A percentile compares a stretch with the other conserved stretches of the same genome.
phyloP scores from a whole-genome alignment of 2,113 vertebrate species.

The Agapornis roseicollis region DNA sequence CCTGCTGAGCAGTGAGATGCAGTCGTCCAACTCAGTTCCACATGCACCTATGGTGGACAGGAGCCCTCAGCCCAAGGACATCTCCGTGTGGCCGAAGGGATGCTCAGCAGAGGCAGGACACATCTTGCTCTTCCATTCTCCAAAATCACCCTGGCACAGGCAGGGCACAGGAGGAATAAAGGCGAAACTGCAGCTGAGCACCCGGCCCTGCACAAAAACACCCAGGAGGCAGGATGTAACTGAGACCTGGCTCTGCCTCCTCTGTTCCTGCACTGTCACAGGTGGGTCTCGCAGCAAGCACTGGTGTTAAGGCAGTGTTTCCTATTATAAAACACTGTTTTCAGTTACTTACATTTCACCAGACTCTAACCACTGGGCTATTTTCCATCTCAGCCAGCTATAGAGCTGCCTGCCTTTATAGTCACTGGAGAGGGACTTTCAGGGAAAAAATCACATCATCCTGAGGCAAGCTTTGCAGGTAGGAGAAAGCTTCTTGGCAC shows the following conservation, averaged over 20 bases:
- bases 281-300: background rate
- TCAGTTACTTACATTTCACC: constrained; percentile 43
- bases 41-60: background rate
- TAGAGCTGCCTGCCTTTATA: background rate
- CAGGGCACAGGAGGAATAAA: background rate
- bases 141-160: fast-evolving
- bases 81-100: background rate
- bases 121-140: background rate
- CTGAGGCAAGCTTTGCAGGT: background rate
- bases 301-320: constrained; percentile 45
- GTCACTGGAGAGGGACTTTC: background rate
- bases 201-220: background rate
- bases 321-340: constrained; percentile 44
- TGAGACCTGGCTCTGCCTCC: background rate
- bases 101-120: background rate
- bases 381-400: constrained; percentile 19
- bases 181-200: background rate
- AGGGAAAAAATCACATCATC: background rate
- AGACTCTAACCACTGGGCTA: background rate
- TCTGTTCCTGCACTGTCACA: background rate
- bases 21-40: background rate
- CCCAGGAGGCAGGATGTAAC: background rate
- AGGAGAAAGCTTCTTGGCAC: background rate
- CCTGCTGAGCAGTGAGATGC: background rate
- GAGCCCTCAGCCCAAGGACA: background rate